Base-by-base conservation (phyloP, 2,888 invertebrate species). In the Pandemis heparana region DNA sequence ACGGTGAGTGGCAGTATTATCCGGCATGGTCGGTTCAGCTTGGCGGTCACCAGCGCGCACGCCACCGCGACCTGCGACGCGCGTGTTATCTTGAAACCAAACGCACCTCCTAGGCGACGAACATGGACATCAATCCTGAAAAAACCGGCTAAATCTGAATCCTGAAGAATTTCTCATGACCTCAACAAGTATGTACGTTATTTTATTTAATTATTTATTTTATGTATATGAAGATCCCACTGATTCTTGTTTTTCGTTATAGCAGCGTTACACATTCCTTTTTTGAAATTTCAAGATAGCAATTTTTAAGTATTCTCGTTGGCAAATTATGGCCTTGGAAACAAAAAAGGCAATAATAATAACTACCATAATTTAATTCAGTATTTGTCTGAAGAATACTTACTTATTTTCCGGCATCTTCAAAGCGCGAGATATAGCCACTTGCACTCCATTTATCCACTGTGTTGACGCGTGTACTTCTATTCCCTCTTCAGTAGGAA, bases 41-140 rank as follows among this genome's bases (percentile, higher is more conserved):
- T 95, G 76, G 94, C 81, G 0, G 96, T 95, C 0, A 96, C 97
- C 6, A 97, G 81, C 0, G 96, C 96, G 73, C 96, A 95, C 0
- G 96, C 96, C n/a, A 95, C 92, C 0, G 96, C 92, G 1, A 95
- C 83, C 46, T 95, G 89, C 6, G 89, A 82, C 7, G 93, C 88
- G 41, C 97, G 92, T 0, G 95, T 93, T 76, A 97, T 95, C 87
- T 98, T 98, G 0, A 94, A 93, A 0, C 98, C 98, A 80, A 96
- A 98, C 0, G 94, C 96, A 5, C 98, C 98, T 0, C 97, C 97
- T 0, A 97, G 79, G 62, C 97, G 95, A 64, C 96, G 94, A 0
- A 97, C 96, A 51, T 73, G 69, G 0, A 82, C 78, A 51, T 82
- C 77, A 16, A 81, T 75, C 65, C 79, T 81, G 18, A 7, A 16